Evolutionary conservation across 2,888 invertebrate species (phyloP).

Genomic region (Heliconius aoede): DNA sequence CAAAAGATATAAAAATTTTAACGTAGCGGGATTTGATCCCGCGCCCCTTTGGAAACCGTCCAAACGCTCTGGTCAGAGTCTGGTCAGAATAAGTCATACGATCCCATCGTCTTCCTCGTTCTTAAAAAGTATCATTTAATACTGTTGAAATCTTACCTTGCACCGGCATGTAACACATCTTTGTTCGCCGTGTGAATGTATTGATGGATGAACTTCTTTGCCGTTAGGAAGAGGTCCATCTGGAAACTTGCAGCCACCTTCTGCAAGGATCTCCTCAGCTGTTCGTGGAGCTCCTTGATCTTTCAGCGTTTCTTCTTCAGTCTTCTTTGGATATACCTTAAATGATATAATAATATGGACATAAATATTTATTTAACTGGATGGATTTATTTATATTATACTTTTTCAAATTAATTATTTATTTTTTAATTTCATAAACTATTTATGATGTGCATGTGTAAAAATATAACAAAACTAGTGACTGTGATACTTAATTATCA

Average conservation of each 20-base stretch:
- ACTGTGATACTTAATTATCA: neutral
- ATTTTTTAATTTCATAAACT: neutral
- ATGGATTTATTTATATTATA: neutral
- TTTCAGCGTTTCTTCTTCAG: conserved; percentile 73
- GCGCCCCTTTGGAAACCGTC: too few relatives aligned
- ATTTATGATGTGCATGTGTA: too few relatives aligned
- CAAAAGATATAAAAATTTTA: too few relatives aligned
- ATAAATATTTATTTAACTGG: neutral
- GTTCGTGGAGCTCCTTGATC: conserved; percentile 80
- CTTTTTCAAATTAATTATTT: neutral
- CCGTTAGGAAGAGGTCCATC: conserved; percentile 87
- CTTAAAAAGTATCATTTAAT: too few relatives aligned
- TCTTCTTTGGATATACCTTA: conserved; percentile 73
- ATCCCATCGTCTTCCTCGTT: too few relatives aligned
- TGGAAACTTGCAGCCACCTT: conserved; percentile 92
- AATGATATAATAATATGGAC: conserved; percentile 39
- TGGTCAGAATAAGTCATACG: too few relatives aligned
- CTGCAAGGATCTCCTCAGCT: conserved; percentile 88
- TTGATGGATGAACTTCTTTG: conserved; percentile 93
- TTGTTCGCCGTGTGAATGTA: conserved; percentile 93
- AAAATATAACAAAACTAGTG: neutral
- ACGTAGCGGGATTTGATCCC: too few relatives aligned
- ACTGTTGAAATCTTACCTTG: conserved; percentile 85
- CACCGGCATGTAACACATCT: conserved; percentile 96
- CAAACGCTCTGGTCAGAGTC: too few relatives aligned